Conservation (phyloP, 2,797 vertebrate genomes). For the Pygocentrus nattereri region DNA sequence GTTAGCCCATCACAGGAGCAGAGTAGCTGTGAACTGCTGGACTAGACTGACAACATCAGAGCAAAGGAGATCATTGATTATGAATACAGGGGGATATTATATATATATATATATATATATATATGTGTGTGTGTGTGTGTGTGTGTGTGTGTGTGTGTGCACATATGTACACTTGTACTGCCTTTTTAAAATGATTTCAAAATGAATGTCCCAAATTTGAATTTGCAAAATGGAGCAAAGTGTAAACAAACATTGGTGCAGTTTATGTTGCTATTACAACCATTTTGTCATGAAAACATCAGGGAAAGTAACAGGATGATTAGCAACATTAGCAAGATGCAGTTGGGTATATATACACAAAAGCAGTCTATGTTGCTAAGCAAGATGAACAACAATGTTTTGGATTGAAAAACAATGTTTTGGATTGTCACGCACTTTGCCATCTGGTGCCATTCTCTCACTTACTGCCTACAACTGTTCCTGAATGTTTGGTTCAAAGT, state of each 20-base stretch:
- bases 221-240: not conserved
- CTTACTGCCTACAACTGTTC: not conserved
- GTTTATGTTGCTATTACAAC: conserved; percentile 17
- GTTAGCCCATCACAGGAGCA: too few species aligned
- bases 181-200: too few species aligned
- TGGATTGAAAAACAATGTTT: conserved; percentile 11
- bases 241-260: not conserved
- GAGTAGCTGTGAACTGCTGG: too few species aligned
- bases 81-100: too few species aligned
- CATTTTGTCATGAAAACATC: not conserved
- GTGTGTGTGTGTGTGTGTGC: too few species aligned
- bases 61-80: not conserved
- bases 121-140: too few species aligned
- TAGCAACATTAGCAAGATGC: not conserved
- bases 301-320: not conserved
- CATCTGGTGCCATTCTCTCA: conserved; percentile 1
- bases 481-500: not conserved
- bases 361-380: conserved; percentile 20
- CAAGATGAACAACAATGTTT: conserved; percentile 6
- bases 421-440: conserved; percentile 6
- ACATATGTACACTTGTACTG: too few species aligned
- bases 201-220: too few species aligned
- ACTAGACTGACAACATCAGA: too few species aligned
- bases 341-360: conserved; percentile 12
- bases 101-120: too few species aligned